Evolutionary conservation across 2,888 invertebrate genomes (phyloP).

Genomic region (Gerosis bhagava): DNA sequence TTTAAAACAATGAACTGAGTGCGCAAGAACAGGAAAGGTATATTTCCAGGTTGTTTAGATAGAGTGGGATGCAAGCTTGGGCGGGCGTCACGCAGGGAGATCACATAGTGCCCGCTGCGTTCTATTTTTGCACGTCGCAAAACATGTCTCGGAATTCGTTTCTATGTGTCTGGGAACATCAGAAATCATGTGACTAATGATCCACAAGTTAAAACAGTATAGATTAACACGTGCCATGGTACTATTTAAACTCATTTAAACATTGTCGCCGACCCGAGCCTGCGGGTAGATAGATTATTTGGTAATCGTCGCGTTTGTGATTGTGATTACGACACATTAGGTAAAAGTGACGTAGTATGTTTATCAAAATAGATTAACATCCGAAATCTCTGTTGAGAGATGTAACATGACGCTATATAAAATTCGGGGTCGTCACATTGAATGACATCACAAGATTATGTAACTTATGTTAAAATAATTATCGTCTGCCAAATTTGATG

Average conservation of each 20-base stretch:
- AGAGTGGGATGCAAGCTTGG: conserved; percentile 61
- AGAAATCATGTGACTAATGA: conserved; percentile 79
- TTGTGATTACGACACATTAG: conserved; percentile 36
- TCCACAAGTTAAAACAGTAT: conserved; percentile 34
- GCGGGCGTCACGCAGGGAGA: conserved; percentile 72
- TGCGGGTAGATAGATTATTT: not conserved
- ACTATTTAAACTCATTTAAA: conserved; percentile 10
- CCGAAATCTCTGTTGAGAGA: not conserved
- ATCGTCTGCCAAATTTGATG: conserved; percentile 53
- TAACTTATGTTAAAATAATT: conserved; percentile 53
- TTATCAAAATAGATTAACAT: too few species aligned
- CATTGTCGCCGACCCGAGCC: not conserved
- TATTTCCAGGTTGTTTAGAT: conserved; percentile 54
- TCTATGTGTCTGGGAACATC: conserved; percentile 77
- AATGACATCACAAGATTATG: conserved; percentile 57
- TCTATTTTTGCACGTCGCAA: conserved; percentile 78
- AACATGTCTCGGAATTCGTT: conserved; percentile 81
- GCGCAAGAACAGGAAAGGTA: conserved; percentile 66
- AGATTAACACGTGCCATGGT: conserved; percentile 37
- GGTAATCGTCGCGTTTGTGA: conserved; percentile 29
- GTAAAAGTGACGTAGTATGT: conserved; percentile 46
- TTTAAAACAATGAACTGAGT: conserved; percentile 77
- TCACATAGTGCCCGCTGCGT: conserved; percentile 75
- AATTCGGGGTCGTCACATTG: conserved; percentile 56
- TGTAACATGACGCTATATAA: conserved; percentile 53